Base-by-base conservation (phyloP, 2,888 invertebrate species). In the Ligdia adustata region DNA sequence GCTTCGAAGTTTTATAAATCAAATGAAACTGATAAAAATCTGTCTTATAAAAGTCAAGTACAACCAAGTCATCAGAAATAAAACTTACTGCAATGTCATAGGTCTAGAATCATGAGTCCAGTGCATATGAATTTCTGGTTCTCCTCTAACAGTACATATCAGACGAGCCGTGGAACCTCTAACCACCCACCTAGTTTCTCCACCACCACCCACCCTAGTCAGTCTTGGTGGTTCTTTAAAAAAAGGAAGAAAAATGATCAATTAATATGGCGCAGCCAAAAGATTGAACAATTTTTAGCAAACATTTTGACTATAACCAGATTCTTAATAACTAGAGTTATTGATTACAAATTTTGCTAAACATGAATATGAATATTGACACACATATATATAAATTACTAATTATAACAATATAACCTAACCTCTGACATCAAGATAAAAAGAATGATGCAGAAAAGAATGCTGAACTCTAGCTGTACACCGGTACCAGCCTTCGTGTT, bases 401-500 rank as follows among this genome's bases (percentile, higher is more conserved):
- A n/a, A n/a, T n/a, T n/a, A n/a, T n/a, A n/a, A n/a, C n/a, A n/a
- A 18, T 1, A 18, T 18, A 18, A 22, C 49, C 69, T 65, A 55
- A 87, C 90, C 90, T 76, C 89, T 72, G 3, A 90, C 79, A 60
- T 90, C 90, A 7, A 90, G 69, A 58, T 83, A 90, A 47, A 90
- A 90, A 0, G 76, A 74, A 55, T 90, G 88, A 63, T 90, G 89
- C 26, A 90, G 57, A 33, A 82, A 82, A 0, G 89, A 77, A 54
- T 89, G 90, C 34, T 82, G 85, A 0, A 80, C 90, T 47, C 93
- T 92, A 0, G 97, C 96, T 43, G 95, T 93, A 69, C 97, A 97
- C 59, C 96, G 92, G 75, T 97, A 97, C 90, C 94, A 94, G 22
- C 97, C 97, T 74, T 96, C 96, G 64, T 95, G 94, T 57, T 93